These are phyloP conservation scores for Ophioninae sp. DNA, from an alignment of 2,888 invertebrate species.

Conservation along the genomic window DNA sequence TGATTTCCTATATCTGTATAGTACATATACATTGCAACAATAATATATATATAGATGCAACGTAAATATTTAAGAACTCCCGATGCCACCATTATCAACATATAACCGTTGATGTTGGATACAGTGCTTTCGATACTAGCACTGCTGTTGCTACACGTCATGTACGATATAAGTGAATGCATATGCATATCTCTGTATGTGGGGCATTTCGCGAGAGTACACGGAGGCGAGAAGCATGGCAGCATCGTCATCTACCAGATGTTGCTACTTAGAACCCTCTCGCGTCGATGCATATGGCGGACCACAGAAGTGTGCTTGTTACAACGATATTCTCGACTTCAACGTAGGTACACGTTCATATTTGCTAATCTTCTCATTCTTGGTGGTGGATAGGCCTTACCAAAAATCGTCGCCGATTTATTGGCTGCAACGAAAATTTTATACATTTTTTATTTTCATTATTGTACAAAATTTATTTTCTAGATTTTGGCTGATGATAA, in stretches of 20 bases:
- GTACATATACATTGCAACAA: too few species aligned
- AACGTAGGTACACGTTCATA: neutral
- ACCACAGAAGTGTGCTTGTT: constrained; percentile 13
- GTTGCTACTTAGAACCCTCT: constrained; percentile 47
- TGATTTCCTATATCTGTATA: too few species aligned
- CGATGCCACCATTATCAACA: constrained; percentile 12
- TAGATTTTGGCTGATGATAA: neutral
- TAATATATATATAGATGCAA: neutral
- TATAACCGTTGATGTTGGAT: constrained; percentile 4
- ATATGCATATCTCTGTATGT: constrained; percentile 4
- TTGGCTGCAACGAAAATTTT: too few species aligned
- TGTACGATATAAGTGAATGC: constrained; percentile 8
- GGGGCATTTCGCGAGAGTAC: neutral
- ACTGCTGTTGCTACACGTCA: constrained; percentile 24
- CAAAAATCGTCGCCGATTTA: too few species aligned
- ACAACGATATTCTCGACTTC: constrained; percentile 3
- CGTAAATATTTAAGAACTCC: constrained; percentile 55
- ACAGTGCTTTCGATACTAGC: neutral
- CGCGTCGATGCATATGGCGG: constrained; percentile 1
- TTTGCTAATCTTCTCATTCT: too few species aligned
- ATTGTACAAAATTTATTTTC: neutral
- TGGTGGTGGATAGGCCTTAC: too few species aligned
- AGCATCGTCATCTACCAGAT: constrained; percentile 50
- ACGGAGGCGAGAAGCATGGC: neutral
- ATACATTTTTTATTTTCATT: too few species aligned